Conservation (phyloP, 2,113 vertebrate genomes). For the Elephas maximus region DNA sequence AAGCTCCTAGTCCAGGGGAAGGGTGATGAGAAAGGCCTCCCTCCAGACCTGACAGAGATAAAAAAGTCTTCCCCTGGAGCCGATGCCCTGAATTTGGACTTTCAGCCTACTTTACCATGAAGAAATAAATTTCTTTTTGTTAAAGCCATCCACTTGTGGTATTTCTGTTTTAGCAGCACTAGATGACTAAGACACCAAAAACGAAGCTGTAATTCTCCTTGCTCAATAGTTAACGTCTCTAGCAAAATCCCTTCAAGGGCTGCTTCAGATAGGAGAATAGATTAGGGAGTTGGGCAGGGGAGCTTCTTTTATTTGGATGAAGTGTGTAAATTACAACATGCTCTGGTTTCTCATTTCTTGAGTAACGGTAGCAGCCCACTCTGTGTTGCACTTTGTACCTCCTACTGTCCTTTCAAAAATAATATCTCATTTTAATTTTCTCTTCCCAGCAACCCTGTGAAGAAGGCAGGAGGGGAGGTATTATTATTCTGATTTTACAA, state of each 20-base stretch:
- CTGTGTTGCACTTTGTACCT: background rate
- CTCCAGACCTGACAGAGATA: too few species aligned
- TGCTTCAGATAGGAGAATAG: background rate
- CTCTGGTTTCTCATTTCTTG: background rate
- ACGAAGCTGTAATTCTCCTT: background rate
- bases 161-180: too few species aligned
- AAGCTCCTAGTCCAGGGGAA: too few species aligned
- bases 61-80: too few species aligned
- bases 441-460: background rate
- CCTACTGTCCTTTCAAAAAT: background rate
- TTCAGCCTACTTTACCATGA: too few species aligned
- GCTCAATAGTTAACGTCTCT: background rate
- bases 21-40: too few species aligned
- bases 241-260: background rate
- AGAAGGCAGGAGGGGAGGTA: background rate
- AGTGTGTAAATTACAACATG: background rate
- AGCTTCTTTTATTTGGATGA: background rate
- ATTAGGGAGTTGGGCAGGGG: background rate
- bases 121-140: too few species aligned
- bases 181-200: background rate
- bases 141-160: too few species aligned
- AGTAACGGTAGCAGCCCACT: background rate
- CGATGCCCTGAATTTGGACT: too few species aligned
- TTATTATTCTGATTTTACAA: background rate
- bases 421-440: background rate